Evolutionary conservation across 2,888 invertebrate genomes (phyloP).

Genomic region (Trachelus tabidus): DNA sequence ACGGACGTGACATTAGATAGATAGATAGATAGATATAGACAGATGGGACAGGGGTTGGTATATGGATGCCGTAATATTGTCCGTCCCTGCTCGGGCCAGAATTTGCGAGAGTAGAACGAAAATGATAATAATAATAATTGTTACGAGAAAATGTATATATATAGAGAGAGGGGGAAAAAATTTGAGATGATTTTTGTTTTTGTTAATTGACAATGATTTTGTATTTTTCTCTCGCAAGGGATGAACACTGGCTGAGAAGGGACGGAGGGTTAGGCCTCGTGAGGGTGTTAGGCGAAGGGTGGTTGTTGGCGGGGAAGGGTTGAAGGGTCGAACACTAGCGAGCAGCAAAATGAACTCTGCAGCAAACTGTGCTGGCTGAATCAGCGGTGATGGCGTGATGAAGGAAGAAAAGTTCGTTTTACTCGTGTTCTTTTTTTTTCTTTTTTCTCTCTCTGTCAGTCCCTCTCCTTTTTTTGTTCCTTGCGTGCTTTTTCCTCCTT

Average conservation of each 20-base stretch:
- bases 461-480: conserved; percentile 27
- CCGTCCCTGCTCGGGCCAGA: not conserved
- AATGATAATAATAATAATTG: not conserved
- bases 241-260: conserved; percentile 10
- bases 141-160: too few relatives aligned
- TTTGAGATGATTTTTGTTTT: not conserved
- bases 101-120: not conserved
- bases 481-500: conserved; percentile 11
- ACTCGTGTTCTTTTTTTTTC: conserved; percentile 30
- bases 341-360: conserved; percentile 63
- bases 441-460: conserved; percentile 25
- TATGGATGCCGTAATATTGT: not conserved
- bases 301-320: conserved; percentile 23
- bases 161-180: too few relatives aligned
- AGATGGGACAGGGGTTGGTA: conserved; percentile 22
- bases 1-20: conserved; percentile 21
- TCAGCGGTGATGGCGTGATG: conserved; percentile 61
- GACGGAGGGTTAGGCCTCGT: conserved; percentile 13
- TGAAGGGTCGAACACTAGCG: conserved; percentile 52
- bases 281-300: not conserved
- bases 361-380: conserved; percentile 62
- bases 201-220: not conserved
- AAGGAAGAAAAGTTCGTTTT: conserved; percentile 46
- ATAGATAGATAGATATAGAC: conserved; percentile 19
- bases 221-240: not conserved